A percentile compares a stretch with the other conserved stretches of the same genome.
Conservation (phyloP, 2,888 invertebrate genomes). For the Bellardia bayeri region DNA sequence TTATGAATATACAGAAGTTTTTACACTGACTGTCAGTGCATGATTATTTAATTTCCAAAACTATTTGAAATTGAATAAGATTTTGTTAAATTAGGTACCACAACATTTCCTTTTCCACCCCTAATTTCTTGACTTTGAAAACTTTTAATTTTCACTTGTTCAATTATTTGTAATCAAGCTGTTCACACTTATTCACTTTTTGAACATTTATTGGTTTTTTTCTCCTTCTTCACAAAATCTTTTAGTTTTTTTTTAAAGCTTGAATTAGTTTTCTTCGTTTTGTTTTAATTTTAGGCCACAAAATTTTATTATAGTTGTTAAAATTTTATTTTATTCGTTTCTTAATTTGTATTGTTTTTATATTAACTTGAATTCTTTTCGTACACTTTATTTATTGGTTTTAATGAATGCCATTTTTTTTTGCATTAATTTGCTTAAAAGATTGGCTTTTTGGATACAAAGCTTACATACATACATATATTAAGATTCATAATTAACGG, state of each 20-base stretch:
- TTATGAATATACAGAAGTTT: too few relatives aligned
- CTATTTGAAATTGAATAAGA: too few relatives aligned
- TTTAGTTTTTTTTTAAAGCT: background rate
- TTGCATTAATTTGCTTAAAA: conserved; percentile 18
- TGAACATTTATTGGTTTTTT: background rate
- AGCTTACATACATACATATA: background rate
- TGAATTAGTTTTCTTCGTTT: background rate
- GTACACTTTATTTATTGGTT: conserved; percentile 22
- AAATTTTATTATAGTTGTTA: conserved; percentile 39
- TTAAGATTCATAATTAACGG: conserved; percentile 50
- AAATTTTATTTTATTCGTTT: conserved; percentile 52
- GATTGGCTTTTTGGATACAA: background rate
- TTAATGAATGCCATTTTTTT: conserved; percentile 19
- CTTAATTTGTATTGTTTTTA: conserved; percentile 8
- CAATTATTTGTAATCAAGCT: background rate
- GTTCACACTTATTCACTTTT: background rate
- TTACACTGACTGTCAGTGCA: too few relatives aligned
- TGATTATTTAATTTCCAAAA: too few relatives aligned
- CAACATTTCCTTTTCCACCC: too few relatives aligned
- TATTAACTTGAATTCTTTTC: background rate
- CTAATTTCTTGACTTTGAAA: too few relatives aligned
- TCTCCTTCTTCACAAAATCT: background rate
- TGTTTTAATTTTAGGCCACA: background rate
- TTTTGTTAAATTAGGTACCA: too few relatives aligned
- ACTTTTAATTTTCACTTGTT: too few relatives aligned